These are phyloP conservation scores for Catharus ustulatus DNA, from an alignment of 2,797 vertebrate genomes.

Conservation along the genomic window DNA sequence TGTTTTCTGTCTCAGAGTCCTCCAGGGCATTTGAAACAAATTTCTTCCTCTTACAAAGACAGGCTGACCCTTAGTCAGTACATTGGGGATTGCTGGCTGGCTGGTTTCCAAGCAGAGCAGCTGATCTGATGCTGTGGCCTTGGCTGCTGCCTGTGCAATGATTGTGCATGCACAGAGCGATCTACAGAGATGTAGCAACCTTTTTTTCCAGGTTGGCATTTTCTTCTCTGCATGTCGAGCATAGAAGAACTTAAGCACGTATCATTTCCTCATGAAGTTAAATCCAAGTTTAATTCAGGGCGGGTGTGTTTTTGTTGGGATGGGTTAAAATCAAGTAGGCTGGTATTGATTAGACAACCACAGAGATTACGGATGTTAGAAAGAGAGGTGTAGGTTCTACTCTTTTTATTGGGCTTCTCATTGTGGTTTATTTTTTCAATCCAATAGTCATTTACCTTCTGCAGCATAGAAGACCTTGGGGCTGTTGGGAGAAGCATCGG, in stretches of 20 bases:
- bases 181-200: not conserved
- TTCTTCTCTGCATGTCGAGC: not conserved
- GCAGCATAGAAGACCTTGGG: not conserved
- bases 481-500: not conserved
- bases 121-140: not conserved
- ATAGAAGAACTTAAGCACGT: not conserved
- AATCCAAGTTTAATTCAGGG: not conserved
- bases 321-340: not conserved
- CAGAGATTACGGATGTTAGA: not conserved
- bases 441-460: not conserved
- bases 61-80: not conserved
- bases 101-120: not conserved
- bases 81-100: rapidly evolving
- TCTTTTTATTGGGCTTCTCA: not conserved
- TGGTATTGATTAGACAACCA: not conserved
- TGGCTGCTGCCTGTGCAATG: not conserved
- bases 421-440: not conserved
- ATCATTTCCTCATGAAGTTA: not conserved
- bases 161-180: not conserved
- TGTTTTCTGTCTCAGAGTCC: not conserved
- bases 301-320: not conserved
- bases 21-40: not conserved
- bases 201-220: not conserved
- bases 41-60: not conserved
- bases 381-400: not conserved